A percentile compares a stretch with the other conserved stretches of the same genome.
Evolutionary conservation across 1,140 invertebrate genomes (phyloP).

Genomic region (Ceratina australensis): DNA sequence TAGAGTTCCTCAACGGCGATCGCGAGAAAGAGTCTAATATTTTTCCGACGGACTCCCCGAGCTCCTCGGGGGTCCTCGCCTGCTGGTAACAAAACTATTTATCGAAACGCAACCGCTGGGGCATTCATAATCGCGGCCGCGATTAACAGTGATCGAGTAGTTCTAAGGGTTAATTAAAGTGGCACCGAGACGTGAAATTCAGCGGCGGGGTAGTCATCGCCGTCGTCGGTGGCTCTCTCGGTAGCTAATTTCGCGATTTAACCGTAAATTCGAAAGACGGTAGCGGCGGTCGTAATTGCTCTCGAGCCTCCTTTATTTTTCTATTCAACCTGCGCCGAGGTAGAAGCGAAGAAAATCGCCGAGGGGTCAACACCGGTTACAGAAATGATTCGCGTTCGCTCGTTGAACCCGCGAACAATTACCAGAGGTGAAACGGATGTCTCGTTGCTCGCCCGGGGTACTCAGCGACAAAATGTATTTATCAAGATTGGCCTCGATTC

Average conservation of each 20-base stretch:
- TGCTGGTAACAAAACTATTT: neutral
- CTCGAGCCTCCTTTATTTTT: conserved; percentile 25
- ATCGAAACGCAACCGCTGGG: conserved; percentile 53
- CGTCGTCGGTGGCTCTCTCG: neutral
- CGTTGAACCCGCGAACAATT: too few relatives aligned
- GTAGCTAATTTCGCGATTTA: conserved; percentile 8
- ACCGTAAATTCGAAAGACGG: conserved; percentile 7
- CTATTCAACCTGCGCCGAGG: conserved; percentile 4
- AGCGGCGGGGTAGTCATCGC: too few relatives aligned
- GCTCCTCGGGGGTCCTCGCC: conserved; percentile 22
- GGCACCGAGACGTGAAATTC: neutral
- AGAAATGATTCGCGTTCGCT: too few relatives aligned
- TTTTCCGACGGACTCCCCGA: conserved; percentile 27
- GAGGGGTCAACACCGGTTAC: too few relatives aligned
- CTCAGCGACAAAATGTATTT: too few relatives aligned
- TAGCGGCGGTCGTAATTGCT: neutral
- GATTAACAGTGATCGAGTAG: conserved; percentile 33
- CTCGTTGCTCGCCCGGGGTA: too few relatives aligned
- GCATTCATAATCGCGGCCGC: conserved; percentile 64
- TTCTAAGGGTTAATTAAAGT: conserved; percentile 1
- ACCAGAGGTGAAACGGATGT: too few relatives aligned
- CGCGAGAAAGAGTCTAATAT: conserved; percentile 17
- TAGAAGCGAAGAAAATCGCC: neutral
- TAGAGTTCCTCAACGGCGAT: conserved; percentile 11
- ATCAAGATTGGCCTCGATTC: too few relatives aligned